phyloP scores from a whole-genome alignment of 2,797 vertebrate genomes.

The Pseudopleuronectes americanus region DNA sequence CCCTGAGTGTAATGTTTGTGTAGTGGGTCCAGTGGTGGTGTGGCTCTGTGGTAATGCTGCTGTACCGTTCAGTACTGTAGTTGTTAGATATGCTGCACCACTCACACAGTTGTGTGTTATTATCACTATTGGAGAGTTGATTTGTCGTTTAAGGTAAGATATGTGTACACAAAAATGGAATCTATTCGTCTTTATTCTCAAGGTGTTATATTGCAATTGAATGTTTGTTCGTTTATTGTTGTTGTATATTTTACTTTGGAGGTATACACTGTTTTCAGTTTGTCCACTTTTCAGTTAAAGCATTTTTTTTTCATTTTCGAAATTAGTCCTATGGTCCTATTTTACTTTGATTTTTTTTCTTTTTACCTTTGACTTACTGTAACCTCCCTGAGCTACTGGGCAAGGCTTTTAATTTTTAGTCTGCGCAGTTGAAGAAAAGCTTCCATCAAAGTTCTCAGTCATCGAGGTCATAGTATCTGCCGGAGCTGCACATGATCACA shows the following conservation, averaged over 20 bases:
- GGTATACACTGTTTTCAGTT: slow-evolving; percentile 53
- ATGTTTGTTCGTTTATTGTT: slow-evolving; percentile 38
- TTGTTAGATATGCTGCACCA: slow-evolving; percentile 80
- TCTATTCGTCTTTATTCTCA: slow-evolving; percentile 18
- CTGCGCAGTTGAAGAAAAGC: slow-evolving; percentile 19
- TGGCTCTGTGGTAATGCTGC: slow-evolving; percentile 82
- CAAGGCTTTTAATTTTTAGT: slow-evolving; percentile 11
- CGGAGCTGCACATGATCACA: too few species aligned
- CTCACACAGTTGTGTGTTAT: slow-evolving; percentile 77
- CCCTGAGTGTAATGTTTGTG: neutral
- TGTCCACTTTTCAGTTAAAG: slow-evolving; percentile 49
- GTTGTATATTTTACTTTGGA: slow-evolving; percentile 56
- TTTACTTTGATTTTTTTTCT: neutral
- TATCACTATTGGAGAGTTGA: slow-evolving; percentile 64
- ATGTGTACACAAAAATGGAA: slow-evolving; percentile 73
- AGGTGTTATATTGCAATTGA: slow-evolving; percentile 38
- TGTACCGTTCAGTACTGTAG: slow-evolving; percentile 74
- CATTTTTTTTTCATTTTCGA: slow-evolving; percentile 37
- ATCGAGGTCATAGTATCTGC: too few species aligned
- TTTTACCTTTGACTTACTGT: slow-evolving; percentile 32
- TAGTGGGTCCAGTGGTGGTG: slow-evolving; percentile 58
- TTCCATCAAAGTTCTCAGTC: slow-evolving; percentile 1
- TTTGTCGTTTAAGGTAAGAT: slow-evolving; percentile 77
- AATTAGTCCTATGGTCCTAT: neutral
- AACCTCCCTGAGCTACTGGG: slow-evolving; percentile 5